Base-by-base conservation (phyloP, 2,113 vertebrate genomes). In the Petromus typicus region DNA sequence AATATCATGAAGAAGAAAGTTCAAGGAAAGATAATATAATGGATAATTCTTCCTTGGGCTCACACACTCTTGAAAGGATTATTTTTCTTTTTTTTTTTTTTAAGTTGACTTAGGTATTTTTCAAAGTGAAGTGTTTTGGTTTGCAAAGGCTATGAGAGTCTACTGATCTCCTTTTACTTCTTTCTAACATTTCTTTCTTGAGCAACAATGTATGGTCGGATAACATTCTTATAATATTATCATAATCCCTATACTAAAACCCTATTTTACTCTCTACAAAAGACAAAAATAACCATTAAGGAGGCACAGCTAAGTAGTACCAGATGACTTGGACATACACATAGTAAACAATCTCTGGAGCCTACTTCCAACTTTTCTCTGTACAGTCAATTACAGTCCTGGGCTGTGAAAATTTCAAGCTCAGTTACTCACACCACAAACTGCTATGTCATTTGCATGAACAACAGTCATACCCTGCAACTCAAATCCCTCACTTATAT, bases 1-100 rank as follows among this genome's bases (percentile, higher is more conserved):
- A 97, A 95, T 75, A 97, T 93, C 81, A 71, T 78, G 73, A 40
- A 86, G 79, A 96, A 96, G 57, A 80, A 95, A 96, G 56, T 97
- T 96, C 66, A 96, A 93, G 95, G 83, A 86, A 88, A 91, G 34
- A 78, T 91, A 82, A 89, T 75, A 82, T 67, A 93, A 95, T 73
- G 85, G 81, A 32, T 79, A 91, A 80, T 95, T 94, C 61, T 95
- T 97, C 59, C 51, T 95, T 89, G 67, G 64, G 27, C 56, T 92
- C 12, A 89, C 69, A 89, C 64, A 92, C 37, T 83, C 89, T 95
- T 92, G 40, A 93, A 96, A 87, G 37, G 48, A 83, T 94, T 86
- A 59, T 82, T 86, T 75, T 79, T 95, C n/a, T n/a, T n/a, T 97
- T 67, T 25, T n/a, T 80, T 94, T 83, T 73, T 64, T 11, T 92